phyloP scores from a whole-genome alignment of 2,797 vertebrate species.

The Crocodylus rhombifer region DNA sequence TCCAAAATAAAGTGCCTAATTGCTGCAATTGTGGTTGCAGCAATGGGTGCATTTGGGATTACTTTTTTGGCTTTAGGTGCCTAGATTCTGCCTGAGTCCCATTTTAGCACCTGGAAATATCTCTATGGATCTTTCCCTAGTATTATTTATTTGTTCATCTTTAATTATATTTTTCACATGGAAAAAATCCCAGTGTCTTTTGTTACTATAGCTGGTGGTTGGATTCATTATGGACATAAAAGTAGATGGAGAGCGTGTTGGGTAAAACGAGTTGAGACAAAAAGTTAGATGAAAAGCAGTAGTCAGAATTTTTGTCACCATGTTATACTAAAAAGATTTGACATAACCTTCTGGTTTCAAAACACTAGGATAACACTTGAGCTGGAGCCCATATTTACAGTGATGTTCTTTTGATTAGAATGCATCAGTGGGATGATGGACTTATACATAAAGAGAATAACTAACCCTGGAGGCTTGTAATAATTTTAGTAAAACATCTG shows the following conservation, averaged over 20 bases:
- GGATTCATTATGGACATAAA: neutral
- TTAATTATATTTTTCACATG: neutral
- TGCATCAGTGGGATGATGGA: neutral
- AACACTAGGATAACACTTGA: neutral
- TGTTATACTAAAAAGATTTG: neutral
- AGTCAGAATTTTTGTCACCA: neutral
- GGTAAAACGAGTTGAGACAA: neutral
- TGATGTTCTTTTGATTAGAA: conserved; percentile 26
- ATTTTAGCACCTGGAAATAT: no score
- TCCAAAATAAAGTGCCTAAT: no score
- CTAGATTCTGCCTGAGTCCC: no score
- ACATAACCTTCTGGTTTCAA: neutral
- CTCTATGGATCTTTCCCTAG: no score
- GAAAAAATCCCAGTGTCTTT: neutral
- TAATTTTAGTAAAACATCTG: conserved; percentile 49
- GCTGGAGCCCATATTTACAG: neutral
- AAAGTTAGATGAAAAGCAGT: neutral
- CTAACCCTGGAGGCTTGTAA: conserved; percentile 26
- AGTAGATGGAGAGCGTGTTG: neutral
- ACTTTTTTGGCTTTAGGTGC: no score
- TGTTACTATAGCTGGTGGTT: neutral
- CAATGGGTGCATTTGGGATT: no score
- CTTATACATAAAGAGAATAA: conserved; percentile 25
- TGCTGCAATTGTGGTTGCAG: no score
- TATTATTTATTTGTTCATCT: neutral